Evolutionary conservation across 2,888 invertebrate genomes (phyloP), one percentile per base, ranked within the genome.

Genomic region (Lepidochrysops patricia): DNA sequence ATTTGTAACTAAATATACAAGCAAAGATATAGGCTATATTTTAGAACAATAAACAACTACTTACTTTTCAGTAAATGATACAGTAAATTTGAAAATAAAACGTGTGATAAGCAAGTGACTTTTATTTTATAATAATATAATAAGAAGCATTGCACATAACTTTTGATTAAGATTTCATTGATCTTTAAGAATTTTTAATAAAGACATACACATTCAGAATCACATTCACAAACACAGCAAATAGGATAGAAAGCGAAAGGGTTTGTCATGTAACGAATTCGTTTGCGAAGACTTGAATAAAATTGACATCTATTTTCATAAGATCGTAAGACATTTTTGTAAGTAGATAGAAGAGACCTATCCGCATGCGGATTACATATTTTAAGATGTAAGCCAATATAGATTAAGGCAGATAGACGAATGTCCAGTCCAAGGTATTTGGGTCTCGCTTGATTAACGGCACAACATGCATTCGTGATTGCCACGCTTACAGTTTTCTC

Each of bases 311-410:
- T 75, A 23, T 72, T 72, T 63, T 82, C 79, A 64, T 82, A 90
- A 23, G 74, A 65, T 57, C 72, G 72, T 2, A 74, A 71, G 4
- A 80, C 83, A 67, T 82, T 79, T 32, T 76, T 62, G 69, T 90
- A 92, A 25, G 76, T 62, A 0, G 68, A 60, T 27, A 75, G 52
- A 25, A 76, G 73, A 3, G 74, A 63, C 61, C 70, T 61, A 5
- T 83, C 68, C 0, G 76, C 73, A 0, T 67, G 70, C 3, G 82
- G 73, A 73, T 91, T 91, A 61, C 88, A 77, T 4, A 82, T 75
- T 76, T 93, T 93, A 57, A 94, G 74, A 74, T 84, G 90, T 32
- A 92, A 71, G 2, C 88, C 93, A 43, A 93, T 76, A 63, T 86
- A 86, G 54, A 93, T 72, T 0, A 90, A 75, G 0, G 90, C 93